These are phyloP conservation scores for Nothocercus nigrocapillus DNA, from an alignment of 2,113 vertebrate genomes.

Conservation along the genomic window DNA sequence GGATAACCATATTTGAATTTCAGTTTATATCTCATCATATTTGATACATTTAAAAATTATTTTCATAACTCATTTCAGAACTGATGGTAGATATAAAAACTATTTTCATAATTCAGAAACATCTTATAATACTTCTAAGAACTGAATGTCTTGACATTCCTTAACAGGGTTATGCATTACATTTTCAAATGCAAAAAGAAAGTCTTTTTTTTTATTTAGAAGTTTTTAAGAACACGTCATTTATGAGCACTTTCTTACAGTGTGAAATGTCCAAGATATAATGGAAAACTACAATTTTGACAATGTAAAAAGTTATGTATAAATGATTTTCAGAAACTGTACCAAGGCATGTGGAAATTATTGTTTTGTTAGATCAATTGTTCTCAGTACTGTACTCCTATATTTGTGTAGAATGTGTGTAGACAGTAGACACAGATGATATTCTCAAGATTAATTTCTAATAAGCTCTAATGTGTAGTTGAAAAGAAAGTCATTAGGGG, in stretches of 20 bases:
- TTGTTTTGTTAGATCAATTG: rapidly evolving
- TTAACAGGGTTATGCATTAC: background rate
- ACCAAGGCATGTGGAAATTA: background rate
- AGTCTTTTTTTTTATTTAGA: background rate
- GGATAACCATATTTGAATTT: background rate
- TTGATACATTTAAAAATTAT: background rate
- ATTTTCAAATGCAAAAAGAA: background rate
- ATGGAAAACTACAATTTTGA: background rate
- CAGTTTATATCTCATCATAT: background rate
- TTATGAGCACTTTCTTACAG: background rate
- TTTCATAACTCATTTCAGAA: background rate
- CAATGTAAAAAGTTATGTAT: rapidly evolving
- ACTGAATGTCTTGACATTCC: background rate
- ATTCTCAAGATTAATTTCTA: background rate
- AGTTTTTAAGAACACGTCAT: rapidly evolving
- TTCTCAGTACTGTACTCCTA: background rate
- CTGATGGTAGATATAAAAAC: background rate
- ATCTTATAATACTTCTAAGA: background rate
- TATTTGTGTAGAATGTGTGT: background rate
- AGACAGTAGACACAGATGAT: background rate
- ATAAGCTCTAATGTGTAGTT: background rate
- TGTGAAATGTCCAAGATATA: background rate
- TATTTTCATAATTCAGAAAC: background rate
- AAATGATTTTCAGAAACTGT: background rate
- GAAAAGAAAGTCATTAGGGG: background rate